A percentile compares a stretch with the other conserved stretches of the same genome.
phyloP scores from a whole-genome alignment of 2,888 invertebrate species.

The Baronia brevicornis region DNA sequence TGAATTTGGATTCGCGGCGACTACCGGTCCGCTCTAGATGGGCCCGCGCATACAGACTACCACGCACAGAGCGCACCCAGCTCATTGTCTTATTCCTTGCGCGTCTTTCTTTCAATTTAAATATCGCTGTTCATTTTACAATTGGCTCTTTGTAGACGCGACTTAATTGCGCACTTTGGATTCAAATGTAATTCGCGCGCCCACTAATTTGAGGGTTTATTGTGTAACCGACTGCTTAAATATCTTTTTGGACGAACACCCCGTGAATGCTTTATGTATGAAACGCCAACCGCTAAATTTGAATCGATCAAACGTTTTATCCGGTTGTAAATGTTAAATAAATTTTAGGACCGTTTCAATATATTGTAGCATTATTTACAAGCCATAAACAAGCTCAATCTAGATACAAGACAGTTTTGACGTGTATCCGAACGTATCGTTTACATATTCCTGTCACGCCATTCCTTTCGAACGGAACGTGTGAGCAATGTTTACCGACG shows the following conservation, averaged over 20 bases:
- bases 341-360: no score
- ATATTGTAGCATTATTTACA: no score
- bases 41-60: slow-evolving; percentile 38
- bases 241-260: slow-evolving; percentile 53
- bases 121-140: slow-evolving; percentile 70
- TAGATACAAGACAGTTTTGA: no score
- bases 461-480: slow-evolving; percentile 37
- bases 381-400: slow-evolving; percentile 16
- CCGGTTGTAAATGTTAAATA: no score
- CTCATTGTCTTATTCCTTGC: slow-evolving; percentile 65
- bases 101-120: slow-evolving; percentile 73
- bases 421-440: slow-evolving; percentile 23
- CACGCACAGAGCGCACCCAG: slow-evolving; percentile 29
- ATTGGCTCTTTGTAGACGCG: slow-evolving; percentile 66
- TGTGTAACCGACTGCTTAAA: slow-evolving; percentile 52
- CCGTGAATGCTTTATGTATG: slow-evolving; percentile 47
- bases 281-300: no score
- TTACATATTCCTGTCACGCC: slow-evolving; percentile 42
- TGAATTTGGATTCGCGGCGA: slow-evolving; percentile 49
- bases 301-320: no score
- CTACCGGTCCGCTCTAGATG: slow-evolving; percentile 40
- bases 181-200: slow-evolving; percentile 66
- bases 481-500: slow-evolving; percentile 37
- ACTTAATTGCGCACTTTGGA: slow-evolving; percentile 70
- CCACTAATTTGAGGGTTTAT: slow-evolving; percentile 70